Percentiles rank a stretch among this genome's conserved stretches.
Evolutionary conservation across 1,140 invertebrate genomes (phyloP).

Genomic region (Drosophila pandora): DNA sequence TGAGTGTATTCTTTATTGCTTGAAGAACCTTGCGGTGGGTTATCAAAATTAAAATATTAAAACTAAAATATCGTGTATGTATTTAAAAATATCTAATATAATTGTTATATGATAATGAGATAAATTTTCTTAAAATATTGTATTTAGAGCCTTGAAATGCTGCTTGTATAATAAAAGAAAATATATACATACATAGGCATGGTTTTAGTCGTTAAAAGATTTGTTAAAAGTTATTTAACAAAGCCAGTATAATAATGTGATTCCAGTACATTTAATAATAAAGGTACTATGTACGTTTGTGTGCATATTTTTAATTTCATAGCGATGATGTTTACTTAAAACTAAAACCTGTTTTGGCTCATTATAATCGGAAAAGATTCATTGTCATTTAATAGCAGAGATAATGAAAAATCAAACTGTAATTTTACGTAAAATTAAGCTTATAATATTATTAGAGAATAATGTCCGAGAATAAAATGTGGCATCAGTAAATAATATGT

Average conservation of each 20-base stretch:
- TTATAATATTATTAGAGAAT: background rate
- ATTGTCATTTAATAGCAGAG: constrained; percentile 3
- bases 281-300: constrained; percentile 1
- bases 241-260: too few relatives aligned
- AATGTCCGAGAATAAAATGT: background rate
- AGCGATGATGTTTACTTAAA: background rate
- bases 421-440: background rate
- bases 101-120: background rate
- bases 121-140: background rate
- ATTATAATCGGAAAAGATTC: background rate
- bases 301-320: background rate
- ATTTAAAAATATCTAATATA: constrained; percentile 2
- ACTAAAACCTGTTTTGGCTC: constrained; percentile 3
- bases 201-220: background rate
- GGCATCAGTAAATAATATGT: background rate
- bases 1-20: constrained; percentile 22
- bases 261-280: background rate
- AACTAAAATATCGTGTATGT: constrained; percentile 9
- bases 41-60: background rate
- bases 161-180: too few relatives aligned
- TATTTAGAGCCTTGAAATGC: background rate
- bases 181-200: background rate
- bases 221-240: background rate
- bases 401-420: background rate
- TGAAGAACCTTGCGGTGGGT: constrained; percentile 2